Evolutionary conservation across 2,797 vertebrate genomes (phyloP), one percentile per base, ranked within the genome.

Genomic region (Pterois miles): DNA sequence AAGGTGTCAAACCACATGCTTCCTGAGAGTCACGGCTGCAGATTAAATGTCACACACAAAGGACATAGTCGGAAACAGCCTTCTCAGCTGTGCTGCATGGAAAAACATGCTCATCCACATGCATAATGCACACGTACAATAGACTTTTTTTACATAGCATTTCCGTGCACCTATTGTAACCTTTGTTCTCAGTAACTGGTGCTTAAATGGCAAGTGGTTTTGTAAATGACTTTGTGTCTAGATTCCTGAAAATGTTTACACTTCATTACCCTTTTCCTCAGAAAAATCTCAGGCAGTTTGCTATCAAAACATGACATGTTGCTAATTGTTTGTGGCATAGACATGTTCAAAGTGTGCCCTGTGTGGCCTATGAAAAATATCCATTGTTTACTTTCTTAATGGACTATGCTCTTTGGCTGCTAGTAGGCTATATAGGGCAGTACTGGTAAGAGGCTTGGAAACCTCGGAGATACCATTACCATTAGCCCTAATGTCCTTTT

Each of bases 341-440:
- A 38, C 76, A 69, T 79, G 69, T 90, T 77, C 73, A 74, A 74
- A 36, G 58, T 65, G 43, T 63, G 31, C 22, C 36, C 72, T 66
- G 29, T 71, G 70, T 75, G 34, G 36, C 62, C 77, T 76, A 76
- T 89, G 80, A 86, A 89, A 90, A 88, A 89, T 86, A 89, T 72
- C 68, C 63, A 63, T 64, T 95, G 93, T 95, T 95, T 95, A 89
- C 92, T 91, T 92, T 94, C 90, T 88, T 95, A 95, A 95, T 95
- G 94, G 94, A 93, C 86, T 84, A 72, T 86, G 89, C 83, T 90
- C 88, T 88, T 85, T 84, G 72, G 78, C 79, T 70, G 76, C 78
- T 70, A 36, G 65, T 77, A n/a, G 43, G 18, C 43, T 48, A 46
- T 77, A 66, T 74, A 74, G 78, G 77, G 63, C 75, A 70, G 82